Base-by-base conservation (phyloP, 1,140 invertebrate species). In the Neotoxoptera formosana region DNA sequence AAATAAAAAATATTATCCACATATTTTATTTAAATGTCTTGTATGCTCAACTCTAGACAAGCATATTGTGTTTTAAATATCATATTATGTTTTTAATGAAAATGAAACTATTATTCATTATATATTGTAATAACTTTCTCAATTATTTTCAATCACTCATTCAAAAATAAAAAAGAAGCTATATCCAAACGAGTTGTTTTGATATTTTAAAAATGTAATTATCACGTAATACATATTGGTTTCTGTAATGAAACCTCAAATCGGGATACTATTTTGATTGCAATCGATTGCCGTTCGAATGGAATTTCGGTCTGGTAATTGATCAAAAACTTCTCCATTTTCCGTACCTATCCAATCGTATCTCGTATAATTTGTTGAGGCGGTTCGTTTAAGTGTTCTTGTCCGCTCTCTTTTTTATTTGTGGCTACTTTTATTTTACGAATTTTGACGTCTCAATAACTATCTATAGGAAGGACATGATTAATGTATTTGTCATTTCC, bases 401-500 rank as follows among this genome's bases (percentile, higher is more conserved):
- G 30, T n/a, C 14, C 60, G 30, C n/a, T n/a, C 4, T n/a, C 14
- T n/a, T 76, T 76, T 76, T 76, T 76, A 76, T 76, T 76, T 76
- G 30, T 76, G 60, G 60, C 60, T 76, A 76, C 60, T 76, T 76
- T 76, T 76, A 76, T n/a, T 76, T 76, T 76, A 76, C 60, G 60
- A 76, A 76, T 76, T 76, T 76, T 76, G 60, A 76, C 60, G 60
- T 76, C 60, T 76, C 60, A 76, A 76, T 76, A n/a, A 76, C 60
- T 17, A n/a, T 30, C 14, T 76, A n/a, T 76, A 76, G 14, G 14
- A 14, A 14, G 14, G 30, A 76, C 60, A 76, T 76, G 60, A 76
- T 76, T 76, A 76, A 76, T 76, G 60, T 76, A 76, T 76, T 76
- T 76, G 60, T 76, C 60, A 76, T 76, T 76, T 76, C n/a, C 60